A percentile compares a stretch with the other conserved stretches of the same genome.
These are phyloP conservation scores for Pseudococcus longispinus DNA, from an alignment of 2,888 invertebrate genomes.

Conservation along the genomic window DNA sequence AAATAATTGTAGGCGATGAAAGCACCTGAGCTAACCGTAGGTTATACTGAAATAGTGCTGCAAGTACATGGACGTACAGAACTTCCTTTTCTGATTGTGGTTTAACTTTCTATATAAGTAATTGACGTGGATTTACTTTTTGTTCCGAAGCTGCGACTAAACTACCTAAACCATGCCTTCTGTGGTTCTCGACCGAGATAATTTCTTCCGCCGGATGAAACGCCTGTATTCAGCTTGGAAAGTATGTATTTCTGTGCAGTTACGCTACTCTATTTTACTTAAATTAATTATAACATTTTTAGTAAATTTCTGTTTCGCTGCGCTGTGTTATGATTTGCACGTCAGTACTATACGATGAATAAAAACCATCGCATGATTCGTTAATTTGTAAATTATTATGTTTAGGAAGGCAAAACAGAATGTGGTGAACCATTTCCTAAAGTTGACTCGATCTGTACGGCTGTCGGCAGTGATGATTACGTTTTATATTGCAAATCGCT, in stretches of 20 bases:
- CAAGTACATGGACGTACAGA: too few relatives aligned
- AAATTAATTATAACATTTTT: not conserved
- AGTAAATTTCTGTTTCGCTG: not conserved
- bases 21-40: too few relatives aligned
- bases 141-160: not conserved
- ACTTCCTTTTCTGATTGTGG: too few relatives aligned
- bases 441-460: slow-evolving; percentile 88
- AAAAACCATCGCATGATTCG: not conserved
- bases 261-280: not conserved
- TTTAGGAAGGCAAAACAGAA: slow-evolving; percentile 69
- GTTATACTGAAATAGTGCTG: too few relatives aligned
- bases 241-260: slow-evolving; percentile 66
- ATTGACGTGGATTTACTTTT: not conserved
- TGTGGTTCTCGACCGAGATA: slow-evolving; percentile 42
- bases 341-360: slow-evolving; percentile 5
- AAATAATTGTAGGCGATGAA: too few relatives aligned
- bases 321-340: slow-evolving; percentile 23
- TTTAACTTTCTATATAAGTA: too few relatives aligned
- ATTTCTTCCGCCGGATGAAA: slow-evolving; percentile 87
- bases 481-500: slow-evolving; percentile 96
- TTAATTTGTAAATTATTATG: slow-evolving; percentile 57
- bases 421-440: slow-evolving; percentile 80
- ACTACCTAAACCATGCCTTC: slow-evolving; percentile 46
- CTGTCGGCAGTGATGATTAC: slow-evolving; percentile 93
- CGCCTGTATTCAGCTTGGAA: slow-evolving; percentile 89